Evolutionary conservation across 2,113 vertebrate species (phyloP).

Genomic region (Catharus minimus): DNA sequence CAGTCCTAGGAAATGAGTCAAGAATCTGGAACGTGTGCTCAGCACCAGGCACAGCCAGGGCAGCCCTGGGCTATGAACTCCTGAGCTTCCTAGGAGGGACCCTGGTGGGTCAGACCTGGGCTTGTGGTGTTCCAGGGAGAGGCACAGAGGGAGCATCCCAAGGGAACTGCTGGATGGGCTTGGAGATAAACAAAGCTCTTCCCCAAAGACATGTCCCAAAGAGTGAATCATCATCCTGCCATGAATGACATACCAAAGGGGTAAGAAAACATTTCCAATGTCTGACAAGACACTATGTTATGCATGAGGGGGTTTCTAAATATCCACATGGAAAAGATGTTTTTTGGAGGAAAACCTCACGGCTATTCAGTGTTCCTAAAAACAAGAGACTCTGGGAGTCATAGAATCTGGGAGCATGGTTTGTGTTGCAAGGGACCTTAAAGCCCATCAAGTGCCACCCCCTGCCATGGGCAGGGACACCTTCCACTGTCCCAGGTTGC

Average conservation of each 20-base stretch:
- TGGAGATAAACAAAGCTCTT: background rate
- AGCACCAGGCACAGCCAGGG: background rate
- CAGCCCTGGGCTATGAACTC: background rate
- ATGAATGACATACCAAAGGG: conserved; percentile 2
- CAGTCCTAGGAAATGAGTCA: background rate
- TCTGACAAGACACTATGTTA: background rate
- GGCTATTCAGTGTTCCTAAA: background rate
- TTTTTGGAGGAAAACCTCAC: background rate
- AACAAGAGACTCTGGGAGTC: background rate
- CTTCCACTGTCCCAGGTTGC: background rate
- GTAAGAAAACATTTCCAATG: background rate
- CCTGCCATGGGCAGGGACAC: background rate
- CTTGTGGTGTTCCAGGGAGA: background rate
- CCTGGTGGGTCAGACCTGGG: background rate
- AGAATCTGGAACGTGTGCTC: background rate
- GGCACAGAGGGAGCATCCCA: background rate
- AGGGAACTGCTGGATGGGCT: background rate
- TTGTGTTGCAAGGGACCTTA: background rate
- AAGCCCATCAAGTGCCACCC: background rate
- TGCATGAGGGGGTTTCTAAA: background rate
- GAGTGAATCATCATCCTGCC: conserved; percentile 28
- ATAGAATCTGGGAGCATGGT: background rate
- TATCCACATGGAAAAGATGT: background rate
- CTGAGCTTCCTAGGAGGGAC: background rate
- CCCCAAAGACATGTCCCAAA: background rate